Percentiles rank a stretch among this genome's conserved stretches.
phyloP scores from a whole-genome alignment of 2,113 vertebrate genomes.

The Calypte anna region DNA sequence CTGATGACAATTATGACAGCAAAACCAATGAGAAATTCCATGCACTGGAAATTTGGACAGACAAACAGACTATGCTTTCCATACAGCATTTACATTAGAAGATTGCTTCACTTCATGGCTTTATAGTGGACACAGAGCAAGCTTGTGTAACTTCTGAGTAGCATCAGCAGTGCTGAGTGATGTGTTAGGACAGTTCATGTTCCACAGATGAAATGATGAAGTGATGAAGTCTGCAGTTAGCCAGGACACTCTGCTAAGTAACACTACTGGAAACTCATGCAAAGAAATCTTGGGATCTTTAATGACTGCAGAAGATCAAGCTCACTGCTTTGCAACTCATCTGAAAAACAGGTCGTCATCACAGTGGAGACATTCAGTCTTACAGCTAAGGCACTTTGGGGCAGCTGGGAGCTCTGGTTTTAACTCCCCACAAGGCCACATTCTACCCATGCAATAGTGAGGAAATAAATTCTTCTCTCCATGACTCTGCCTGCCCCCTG shows the following conservation, averaged over 20 bases:
- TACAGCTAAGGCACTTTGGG: background rate
- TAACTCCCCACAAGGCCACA: background rate
- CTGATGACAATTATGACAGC: background rate
- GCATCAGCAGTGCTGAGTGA: background rate
- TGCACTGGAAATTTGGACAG: background rate
- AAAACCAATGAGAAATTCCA: background rate
- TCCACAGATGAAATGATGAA: background rate
- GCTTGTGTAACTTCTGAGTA: background rate
- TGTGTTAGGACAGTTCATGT: background rate
- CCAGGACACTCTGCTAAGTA: background rate
- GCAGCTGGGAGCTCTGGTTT: background rate
- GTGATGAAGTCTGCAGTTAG: background rate
- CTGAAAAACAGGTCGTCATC: background rate
- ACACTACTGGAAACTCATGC: background rate
- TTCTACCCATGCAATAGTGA: background rate
- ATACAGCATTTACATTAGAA: background rate
- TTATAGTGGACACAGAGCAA: background rate
- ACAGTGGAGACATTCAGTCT: background rate
- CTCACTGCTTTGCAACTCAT: slow-evolving; percentile 1
- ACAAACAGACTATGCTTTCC: background rate
- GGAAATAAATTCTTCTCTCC: background rate
- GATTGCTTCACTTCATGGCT: background rate
- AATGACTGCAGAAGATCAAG: background rate
- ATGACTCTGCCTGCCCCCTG: background rate
- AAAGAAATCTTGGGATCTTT: slow-evolving; percentile 23